Conservation (phyloP, 1,140 invertebrate genomes). For the Venustaconcha ellipsiformis region DNA sequence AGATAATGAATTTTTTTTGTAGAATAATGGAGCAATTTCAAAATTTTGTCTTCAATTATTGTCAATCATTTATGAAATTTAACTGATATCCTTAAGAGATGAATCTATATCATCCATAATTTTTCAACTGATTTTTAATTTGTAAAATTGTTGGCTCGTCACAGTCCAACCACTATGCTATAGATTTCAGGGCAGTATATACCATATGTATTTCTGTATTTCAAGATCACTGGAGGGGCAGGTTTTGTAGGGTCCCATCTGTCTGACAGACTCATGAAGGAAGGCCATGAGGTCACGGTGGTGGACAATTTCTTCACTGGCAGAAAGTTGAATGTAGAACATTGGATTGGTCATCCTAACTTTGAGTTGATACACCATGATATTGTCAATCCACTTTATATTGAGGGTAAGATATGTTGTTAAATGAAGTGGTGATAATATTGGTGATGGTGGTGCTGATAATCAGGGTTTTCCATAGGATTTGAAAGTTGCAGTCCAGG, state of each 20-base stretch:
- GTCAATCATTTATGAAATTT: not conserved
- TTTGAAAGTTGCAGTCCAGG: too few species aligned
- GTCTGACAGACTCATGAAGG: conserved; percentile 93
- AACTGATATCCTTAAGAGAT: not conserved
- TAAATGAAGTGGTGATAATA: not conserved
- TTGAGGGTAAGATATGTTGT: conserved; percentile 78
- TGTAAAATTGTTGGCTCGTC: not conserved
- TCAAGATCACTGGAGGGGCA: conserved; percentile 93
- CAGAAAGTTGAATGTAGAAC: conserved; percentile 95
- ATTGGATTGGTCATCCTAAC: conserved; percentile 99
- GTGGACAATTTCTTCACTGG: conserved; percentile 99
- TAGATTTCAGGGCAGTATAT: not conserved
- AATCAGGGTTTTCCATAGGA: too few species aligned
- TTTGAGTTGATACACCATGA: conserved; percentile 99
- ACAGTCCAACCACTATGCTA: not conserved
- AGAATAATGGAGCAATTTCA: not conserved
- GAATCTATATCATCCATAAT: not conserved
- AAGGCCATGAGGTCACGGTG: conserved; percentile 98
- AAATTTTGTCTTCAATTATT: not conserved
- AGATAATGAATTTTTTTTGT: too few species aligned
- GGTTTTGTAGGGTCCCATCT: conserved; percentile 99
- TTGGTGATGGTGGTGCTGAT: not conserved
- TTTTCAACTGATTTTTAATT: not conserved
- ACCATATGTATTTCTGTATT: conserved; percentile 5
- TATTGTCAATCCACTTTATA: conserved; percentile 97